Conservation (phyloP, 2,888 invertebrate genomes). For the Rhopalosiphum nymphaeae region DNA sequence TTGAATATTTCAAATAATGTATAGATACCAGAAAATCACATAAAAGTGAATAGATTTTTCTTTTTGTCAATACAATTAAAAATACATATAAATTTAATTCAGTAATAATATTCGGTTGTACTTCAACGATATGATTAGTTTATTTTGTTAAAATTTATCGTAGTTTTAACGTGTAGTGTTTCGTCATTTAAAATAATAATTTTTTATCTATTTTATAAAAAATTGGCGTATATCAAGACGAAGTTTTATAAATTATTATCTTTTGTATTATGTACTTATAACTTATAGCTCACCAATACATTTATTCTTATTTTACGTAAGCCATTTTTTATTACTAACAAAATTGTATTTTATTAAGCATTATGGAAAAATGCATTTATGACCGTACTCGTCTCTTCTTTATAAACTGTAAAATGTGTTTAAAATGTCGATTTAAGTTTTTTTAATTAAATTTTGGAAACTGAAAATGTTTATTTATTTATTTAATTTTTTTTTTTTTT, state of each 20-base stretch:
- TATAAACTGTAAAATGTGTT: neutral
- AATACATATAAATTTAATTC: neutral
- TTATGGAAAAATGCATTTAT: neutral
- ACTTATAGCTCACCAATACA: neutral
- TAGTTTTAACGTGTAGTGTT: neutral
- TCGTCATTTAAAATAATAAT: neutral
- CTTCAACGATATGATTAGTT: neutral
- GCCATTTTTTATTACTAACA: neutral
- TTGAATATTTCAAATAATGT: neutral
- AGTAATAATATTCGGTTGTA: neutral
- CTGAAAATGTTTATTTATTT: neutral
- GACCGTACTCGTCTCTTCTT: neutral
- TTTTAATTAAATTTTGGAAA: neutral
- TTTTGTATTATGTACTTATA: neutral
- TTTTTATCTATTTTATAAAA: neutral
- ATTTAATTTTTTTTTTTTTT: too few species aligned
- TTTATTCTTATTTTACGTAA: neutral
- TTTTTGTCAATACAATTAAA: neutral
- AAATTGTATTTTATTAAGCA: neutral
- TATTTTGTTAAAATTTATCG: neutral
- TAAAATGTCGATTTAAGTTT: neutral
- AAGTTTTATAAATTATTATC: neutral
- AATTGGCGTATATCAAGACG: neutral
- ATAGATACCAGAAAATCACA: neutral
- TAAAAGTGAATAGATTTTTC: neutral